Base-by-base conservation (phyloP, 2,888 invertebrate genomes). In the Dinocampus coccinellae region DNA sequence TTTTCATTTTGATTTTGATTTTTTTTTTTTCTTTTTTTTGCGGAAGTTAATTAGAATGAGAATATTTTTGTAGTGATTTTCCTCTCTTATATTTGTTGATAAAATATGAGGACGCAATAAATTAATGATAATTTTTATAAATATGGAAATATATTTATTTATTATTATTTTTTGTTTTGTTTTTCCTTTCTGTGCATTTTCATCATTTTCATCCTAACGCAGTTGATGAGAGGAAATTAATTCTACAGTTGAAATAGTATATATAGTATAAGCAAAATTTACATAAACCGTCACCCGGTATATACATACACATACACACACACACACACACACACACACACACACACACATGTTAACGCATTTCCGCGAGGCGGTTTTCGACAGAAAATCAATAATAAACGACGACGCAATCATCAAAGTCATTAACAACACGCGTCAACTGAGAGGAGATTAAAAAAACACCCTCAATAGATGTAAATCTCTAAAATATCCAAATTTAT, bases 401-500 rank as follows among this genome's bases (percentile, higher is more conserved):
- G 39, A 64, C 60, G 22, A 70, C 57, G 62, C 71, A 75, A 79
- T 80, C 79, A 80, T 80, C 75, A 76, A 76, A 78, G 78, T 79
- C 78, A 79, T 81, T 78, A 77, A 72, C 76, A 71, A 47, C 47
- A 75, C 65, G 55, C 65, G 65, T 65, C 65, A 65, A 24, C 52
- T 33, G 55, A 34, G 22, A 36, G 34, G 36, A 53, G 24, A 20
- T 52, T 53, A 29, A 22, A 26, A 22, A 63, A n/a, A n/a, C n/a
- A n/a, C n/a, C 16, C 33, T 24, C 29, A 16, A 13, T 3, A n/a
- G 9, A 13, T 10, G 11, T n/a, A 57, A n/a, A 33, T 29, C 11
- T 29, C 55, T 36, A 34, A 65, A 65, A 22, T 65, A 22, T 33
- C 13, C 6, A 29, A 53, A 29, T 29, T 33, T 55, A 53, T 26